phyloP scores from a whole-genome alignment of 2,113 vertebrate genomes.

The Electrona antarctica region DNA sequence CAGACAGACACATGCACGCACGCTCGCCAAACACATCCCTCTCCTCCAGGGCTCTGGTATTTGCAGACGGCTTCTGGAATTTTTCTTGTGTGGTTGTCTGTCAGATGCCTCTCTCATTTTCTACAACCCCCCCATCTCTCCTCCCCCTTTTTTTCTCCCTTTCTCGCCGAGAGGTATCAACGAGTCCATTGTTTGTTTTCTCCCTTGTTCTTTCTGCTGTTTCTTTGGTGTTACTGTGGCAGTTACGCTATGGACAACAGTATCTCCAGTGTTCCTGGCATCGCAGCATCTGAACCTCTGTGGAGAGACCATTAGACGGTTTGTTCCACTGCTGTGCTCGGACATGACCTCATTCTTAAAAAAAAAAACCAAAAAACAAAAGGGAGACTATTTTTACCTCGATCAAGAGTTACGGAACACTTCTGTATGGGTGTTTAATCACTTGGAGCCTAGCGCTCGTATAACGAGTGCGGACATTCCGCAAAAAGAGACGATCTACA shows the following conservation, averaged over 20 bases:
- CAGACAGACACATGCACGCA: neutral
- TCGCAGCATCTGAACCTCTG: neutral
- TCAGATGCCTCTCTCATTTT: slow-evolving; percentile 21
- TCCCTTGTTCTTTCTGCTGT: neutral
- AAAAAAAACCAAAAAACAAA: neutral
- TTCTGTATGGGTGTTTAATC: slow-evolving; percentile 62
- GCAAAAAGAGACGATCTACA: no score
- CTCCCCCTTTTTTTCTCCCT: neutral
- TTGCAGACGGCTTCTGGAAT: slow-evolving; percentile 51
- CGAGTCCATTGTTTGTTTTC: neutral
- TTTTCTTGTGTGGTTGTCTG: slow-evolving; percentile 13
- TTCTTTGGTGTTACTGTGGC: neutral
- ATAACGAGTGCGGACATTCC: no score
- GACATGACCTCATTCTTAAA: slow-evolving; percentile 68
- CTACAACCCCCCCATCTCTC: neutral
- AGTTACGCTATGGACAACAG: neutral
- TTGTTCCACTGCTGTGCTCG: slow-evolving; percentile 64
- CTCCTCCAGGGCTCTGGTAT: slow-evolving; percentile 42
- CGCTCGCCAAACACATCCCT: slow-evolving; percentile 31
- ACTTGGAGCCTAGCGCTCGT: no score
- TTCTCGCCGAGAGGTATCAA: slow-evolving; percentile 1
- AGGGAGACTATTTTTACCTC: slow-evolving; percentile 40
- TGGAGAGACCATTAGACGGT: slow-evolving; percentile 55
- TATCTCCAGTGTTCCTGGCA: slow-evolving; percentile 30
- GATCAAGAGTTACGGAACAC: slow-evolving; percentile 33